Percentiles rank a stretch among this genome's conserved stretches.
Conservation (phyloP, 2,797 vertebrate genomes). For the Coreius guichenoti region DNA sequence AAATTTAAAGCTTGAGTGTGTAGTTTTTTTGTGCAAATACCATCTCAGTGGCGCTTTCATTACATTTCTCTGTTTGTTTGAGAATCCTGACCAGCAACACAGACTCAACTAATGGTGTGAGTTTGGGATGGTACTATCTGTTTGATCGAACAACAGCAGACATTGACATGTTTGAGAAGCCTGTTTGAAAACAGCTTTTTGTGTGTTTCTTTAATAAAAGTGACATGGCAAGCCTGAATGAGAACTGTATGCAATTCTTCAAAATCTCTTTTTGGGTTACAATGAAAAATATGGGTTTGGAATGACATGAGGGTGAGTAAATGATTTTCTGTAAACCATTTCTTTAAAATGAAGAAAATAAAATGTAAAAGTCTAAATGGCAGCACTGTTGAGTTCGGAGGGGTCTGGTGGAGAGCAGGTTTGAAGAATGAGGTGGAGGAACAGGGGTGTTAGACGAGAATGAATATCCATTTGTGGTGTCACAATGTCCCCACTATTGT, state of each 20-base stretch:
- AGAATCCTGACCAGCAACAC: not conserved
- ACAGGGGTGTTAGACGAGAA: constrained; percentile 44
- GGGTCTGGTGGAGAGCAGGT: constrained; percentile 25
- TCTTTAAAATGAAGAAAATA: no score
- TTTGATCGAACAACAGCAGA: not conserved
- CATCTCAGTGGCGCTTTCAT: not conserved
- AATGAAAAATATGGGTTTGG: not conserved
- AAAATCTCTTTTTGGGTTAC: not conserved
- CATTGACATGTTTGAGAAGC: not conserved
- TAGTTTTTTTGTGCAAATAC: not conserved
- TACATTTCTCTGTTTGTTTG: not conserved
- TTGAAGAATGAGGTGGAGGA: constrained; percentile 28
- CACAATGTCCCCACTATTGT: constrained; percentile 58
- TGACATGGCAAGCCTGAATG: not conserved
- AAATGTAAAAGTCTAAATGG: not conserved
- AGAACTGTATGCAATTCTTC: not conserved
- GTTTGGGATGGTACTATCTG: not conserved
- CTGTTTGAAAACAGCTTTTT: not conserved
- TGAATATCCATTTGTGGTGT: constrained; percentile 49
- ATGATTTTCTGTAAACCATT: no score
- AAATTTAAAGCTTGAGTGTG: not conserved
- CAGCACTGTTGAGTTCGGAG: not conserved
- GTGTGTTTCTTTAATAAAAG: not conserved
- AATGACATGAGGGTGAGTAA: not conserved
- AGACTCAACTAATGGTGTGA: not conserved